phyloP scores from a whole-genome alignment of 2,888 invertebrate genomes.

The Ariolimax columbianus region DNA sequence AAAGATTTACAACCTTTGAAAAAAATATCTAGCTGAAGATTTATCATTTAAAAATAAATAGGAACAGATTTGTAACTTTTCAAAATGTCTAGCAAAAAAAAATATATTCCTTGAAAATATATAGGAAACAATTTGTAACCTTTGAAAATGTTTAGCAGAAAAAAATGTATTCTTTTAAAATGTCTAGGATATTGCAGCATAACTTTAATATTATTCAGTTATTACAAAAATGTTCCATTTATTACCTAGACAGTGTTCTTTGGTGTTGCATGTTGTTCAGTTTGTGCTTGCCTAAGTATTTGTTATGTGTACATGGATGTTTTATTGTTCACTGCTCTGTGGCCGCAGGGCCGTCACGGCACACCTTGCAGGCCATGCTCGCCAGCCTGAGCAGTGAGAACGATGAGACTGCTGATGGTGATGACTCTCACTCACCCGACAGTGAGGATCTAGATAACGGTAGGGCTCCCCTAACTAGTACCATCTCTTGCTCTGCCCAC shows the following conservation, averaged over 20 bases:
- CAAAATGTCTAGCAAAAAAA: too few species aligned
- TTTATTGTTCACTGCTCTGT: conserved; percentile 33
- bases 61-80: too few species aligned
- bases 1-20: too few species aligned
- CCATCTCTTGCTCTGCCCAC: neutral
- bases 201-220: neutral
- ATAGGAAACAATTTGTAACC: too few species aligned
- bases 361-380: conserved; percentile 79
- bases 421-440: neutral
- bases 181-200: neutral
- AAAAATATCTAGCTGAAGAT: too few species aligned
- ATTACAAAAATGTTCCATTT: neutral
- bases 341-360: conserved; percentile 78
- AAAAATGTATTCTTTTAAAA: neutral
- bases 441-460: conserved; percentile 25
- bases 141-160: too few species aligned
- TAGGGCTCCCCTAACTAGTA: neutral
- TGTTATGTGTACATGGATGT: neutral
- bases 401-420: conserved; percentile 51
- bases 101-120: too few species aligned
- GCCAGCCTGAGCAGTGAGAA: conserved; percentile 77
- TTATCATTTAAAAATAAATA: too few species aligned
- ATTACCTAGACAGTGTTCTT: neutral
- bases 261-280: neutral
- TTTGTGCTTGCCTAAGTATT: neutral